Base-by-base conservation (phyloP, 2,113 vertebrate species). In the Channa argus region DNA sequence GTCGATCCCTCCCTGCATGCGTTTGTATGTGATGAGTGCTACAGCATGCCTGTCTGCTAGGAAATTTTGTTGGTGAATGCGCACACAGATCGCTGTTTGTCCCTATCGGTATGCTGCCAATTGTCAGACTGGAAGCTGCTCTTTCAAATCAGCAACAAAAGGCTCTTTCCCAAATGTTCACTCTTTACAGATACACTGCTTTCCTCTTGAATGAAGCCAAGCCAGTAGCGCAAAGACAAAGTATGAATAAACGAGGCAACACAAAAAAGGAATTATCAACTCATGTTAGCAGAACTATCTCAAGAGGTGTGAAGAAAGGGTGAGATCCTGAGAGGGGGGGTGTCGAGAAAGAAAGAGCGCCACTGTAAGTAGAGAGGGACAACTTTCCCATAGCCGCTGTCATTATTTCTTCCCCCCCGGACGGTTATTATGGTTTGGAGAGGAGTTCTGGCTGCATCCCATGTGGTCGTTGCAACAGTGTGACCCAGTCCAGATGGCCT, bases 81-180 rank as follows among this genome's bases (percentile, higher is more conserved):
- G 75, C 67, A 67, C 71, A 60, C 71, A 60, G 63, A 13, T 62
- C 62, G 63, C 74, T 80, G 71, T 88, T 89, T 79, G 74, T 88
- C 76, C 81, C 56, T 82, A 85, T 90, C 83, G 71, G 72, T 85
- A 84, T 77, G 89, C 80, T 80, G 79, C 84, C 85, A 77, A 83
- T 92, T 91, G 86, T 92, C 75, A 84, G 66, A 67, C 68, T 86
- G 79, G 79, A 88, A 89, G 86, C 84, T 77, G 84, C 80, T 86
- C 89, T 90, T 91, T 92, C 86, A 90, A 82, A 90, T 36, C 45
- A 36, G 71, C 79, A 86, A 92, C 93, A 94, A 93, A 93, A 88
- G 83, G 43, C 77, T 56, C 71, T 74, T 74, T 79, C 82, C 81
- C 69, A 88, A 86, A 76, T 72, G 69, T 84, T 86, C 87, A 15